Conservation (phyloP, 2,113 vertebrate species). For the Heterotilapia buettikoferi region DNA sequence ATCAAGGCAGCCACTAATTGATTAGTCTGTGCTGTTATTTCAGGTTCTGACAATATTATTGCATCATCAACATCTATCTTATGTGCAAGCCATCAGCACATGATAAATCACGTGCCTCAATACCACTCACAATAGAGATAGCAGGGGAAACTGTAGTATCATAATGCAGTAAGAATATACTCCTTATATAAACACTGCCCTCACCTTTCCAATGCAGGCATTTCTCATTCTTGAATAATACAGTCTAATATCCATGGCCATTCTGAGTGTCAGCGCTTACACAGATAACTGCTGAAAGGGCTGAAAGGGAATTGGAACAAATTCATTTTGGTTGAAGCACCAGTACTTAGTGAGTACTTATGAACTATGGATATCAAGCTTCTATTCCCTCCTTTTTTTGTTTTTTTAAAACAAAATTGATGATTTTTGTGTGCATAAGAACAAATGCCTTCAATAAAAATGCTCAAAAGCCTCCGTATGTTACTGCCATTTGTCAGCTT, state of each 20-base stretch:
- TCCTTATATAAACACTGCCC: neutral
- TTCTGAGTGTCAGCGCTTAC: neutral
- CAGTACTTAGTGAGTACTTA: neutral
- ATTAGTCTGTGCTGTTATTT: conserved; percentile 56
- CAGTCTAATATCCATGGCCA: neutral
- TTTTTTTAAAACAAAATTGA: neutral
- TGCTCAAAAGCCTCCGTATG: neutral
- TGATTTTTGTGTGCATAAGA: neutral
- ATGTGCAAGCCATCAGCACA: neutral
- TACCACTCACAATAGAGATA: neutral
- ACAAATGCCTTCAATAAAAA: neutral
- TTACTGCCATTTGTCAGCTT: neutral
- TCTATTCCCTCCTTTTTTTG: neutral
- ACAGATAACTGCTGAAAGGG: neutral
- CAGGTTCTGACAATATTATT: conserved; percentile 49
- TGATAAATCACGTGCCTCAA: neutral
- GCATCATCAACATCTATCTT: conserved; percentile 33
- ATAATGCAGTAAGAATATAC: neutral
- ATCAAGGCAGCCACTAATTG: conserved; percentile 49
- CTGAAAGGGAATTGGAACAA: neutral
- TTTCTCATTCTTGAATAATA: neutral
- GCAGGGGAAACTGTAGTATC: neutral
- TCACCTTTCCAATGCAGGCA: neutral
- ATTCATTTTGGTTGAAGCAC: neutral
- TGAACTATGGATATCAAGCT: too few relatives aligned